Percentiles rank a stretch among this genome's conserved stretches.
These are phyloP conservation scores for Pseudachorutes palmiensis DNA, from an alignment of 1,140 invertebrate species.

Conservation along the genomic window DNA sequence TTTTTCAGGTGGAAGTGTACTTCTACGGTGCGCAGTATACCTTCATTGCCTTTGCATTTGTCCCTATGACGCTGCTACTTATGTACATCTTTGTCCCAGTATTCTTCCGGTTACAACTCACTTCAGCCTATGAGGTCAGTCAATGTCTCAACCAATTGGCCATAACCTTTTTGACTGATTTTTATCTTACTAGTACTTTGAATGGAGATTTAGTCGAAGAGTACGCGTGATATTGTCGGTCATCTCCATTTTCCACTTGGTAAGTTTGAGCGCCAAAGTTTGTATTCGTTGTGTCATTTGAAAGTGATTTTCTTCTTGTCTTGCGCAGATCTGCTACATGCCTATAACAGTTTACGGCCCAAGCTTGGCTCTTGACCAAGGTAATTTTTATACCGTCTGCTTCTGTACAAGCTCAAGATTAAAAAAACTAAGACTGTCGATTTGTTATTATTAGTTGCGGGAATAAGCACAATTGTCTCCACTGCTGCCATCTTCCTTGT, in stretches of 20 bases:
- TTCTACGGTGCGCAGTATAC: slow-evolving; percentile 42
- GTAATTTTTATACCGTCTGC: no score
- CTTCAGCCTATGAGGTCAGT: slow-evolving; percentile 80
- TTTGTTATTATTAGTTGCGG: slow-evolving; percentile 56
- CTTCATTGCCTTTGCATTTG: slow-evolving; percentile 40
- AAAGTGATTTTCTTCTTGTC: neutral
- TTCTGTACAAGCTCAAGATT: no score
- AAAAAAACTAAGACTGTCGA: no score
- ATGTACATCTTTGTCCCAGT: slow-evolving; percentile 49
- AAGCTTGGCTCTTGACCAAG: slow-evolving; percentile 3
- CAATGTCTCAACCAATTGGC: slow-evolving; percentile 43
- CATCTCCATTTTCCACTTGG: slow-evolving; percentile 7
- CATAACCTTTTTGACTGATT: slow-evolving; percentile 43
- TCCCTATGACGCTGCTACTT: slow-evolving; percentile 44
- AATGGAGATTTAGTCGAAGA: slow-evolving; percentile 13
- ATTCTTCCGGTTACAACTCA: slow-evolving; percentile 47
- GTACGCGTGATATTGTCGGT: neutral
- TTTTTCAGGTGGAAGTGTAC: slow-evolving; percentile 10
- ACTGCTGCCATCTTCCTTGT: slow-evolving; percentile 78
- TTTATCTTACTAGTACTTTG: slow-evolving; percentile 14
- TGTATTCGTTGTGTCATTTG: no score
- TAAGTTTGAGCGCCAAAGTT: neutral
- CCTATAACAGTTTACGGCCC: slow-evolving; percentile 15
- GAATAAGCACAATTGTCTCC: slow-evolving; percentile 66
- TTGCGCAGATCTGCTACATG: slow-evolving; percentile 8